Evolutionary conservation across 2,888 invertebrate genomes (phyloP).

Genomic region (Oligia latruncula): DNA sequence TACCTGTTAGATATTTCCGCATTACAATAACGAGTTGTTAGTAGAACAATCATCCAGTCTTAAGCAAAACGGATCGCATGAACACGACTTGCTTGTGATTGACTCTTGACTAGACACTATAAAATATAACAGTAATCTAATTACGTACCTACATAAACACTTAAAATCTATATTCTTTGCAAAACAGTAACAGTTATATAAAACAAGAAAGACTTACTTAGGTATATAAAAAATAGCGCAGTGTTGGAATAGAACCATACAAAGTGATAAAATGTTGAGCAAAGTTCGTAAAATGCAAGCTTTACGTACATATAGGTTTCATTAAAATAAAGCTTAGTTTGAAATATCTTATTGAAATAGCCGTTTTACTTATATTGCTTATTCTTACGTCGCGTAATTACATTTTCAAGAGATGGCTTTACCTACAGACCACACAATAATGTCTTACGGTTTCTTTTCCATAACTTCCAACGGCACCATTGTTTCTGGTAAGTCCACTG

Average conservation of each 20-base stretch:
- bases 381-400: conserved; percentile 25
- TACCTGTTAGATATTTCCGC: conserved; percentile 26
- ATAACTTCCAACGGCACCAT: conserved; percentile 84
- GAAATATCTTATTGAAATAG: conserved; percentile 24
- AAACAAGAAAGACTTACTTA: conserved; percentile 41
- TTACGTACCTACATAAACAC: conserved; percentile 50
- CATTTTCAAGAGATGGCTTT: conserved; percentile 33
- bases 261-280: conserved; percentile 42
- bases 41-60: conserved; percentile 60
- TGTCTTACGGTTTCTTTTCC: conserved; percentile 77
- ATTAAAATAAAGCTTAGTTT: conserved; percentile 11
- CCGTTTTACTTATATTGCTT: conserved; percentile 17
- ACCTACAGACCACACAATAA: conserved; percentile 33
- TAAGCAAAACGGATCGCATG: conserved; percentile 49
- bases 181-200: conserved; percentile 50
- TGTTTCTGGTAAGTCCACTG: conserved; percentile 83
- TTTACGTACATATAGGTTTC: conserved; percentile 37
- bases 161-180: conserved; percentile 54
- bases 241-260: conserved; percentile 14
- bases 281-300: conserved; percentile 37
- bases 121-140: conserved; percentile 51
- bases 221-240: conserved; percentile 20
- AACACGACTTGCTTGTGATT: conserved; percentile 52
- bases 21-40: conserved; percentile 41
- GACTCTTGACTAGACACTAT: conserved; percentile 64